These are phyloP conservation scores for Morpho deidamia DNA, from an alignment of 2,888 invertebrate genomes.

Conservation along the genomic window DNA sequence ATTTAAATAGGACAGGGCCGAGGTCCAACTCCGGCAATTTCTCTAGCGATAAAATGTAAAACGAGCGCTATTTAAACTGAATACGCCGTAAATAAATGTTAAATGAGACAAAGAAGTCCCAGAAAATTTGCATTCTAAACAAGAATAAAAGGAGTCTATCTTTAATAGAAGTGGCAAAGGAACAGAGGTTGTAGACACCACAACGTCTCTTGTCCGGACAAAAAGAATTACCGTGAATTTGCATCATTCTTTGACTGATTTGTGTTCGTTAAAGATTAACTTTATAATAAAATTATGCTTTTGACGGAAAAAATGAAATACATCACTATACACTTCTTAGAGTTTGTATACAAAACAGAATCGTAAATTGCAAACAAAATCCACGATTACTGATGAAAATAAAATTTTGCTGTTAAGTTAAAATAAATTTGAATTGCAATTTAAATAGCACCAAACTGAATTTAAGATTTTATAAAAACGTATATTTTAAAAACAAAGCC, in stretches of 20 bases:
- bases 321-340: too few species aligned
- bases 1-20: conserved; percentile 58
- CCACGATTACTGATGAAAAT: too few species aligned
- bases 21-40: conserved; percentile 57
- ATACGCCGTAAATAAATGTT: conserved; percentile 72
- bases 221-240: conserved; percentile 26
- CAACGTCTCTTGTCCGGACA: conserved; percentile 24
- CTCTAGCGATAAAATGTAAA: conserved; percentile 64
- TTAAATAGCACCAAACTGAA: too few species aligned
- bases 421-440: too few species aligned
- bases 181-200: conserved; percentile 31
- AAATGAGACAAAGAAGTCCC: conserved; percentile 72
- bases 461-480: too few species aligned
- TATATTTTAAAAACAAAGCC: too few species aligned
- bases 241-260: conserved; percentile 7
- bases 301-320: too few species aligned
- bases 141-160: conserved; percentile 67
- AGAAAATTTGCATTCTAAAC: conserved; percentile 66
- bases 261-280: background rate
- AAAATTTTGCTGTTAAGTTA: too few species aligned
- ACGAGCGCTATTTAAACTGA: conserved; percentile 72
- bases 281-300: too few species aligned
- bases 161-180: conserved; percentile 57
- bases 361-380: too few species aligned
- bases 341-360: too few species aligned